Percentiles rank a stretch among this genome's conserved stretches.
These are phyloP conservation scores for Coboldia fuscipes DNA, from an alignment of 1,140 invertebrate genomes.

Conservation along the genomic window DNA sequence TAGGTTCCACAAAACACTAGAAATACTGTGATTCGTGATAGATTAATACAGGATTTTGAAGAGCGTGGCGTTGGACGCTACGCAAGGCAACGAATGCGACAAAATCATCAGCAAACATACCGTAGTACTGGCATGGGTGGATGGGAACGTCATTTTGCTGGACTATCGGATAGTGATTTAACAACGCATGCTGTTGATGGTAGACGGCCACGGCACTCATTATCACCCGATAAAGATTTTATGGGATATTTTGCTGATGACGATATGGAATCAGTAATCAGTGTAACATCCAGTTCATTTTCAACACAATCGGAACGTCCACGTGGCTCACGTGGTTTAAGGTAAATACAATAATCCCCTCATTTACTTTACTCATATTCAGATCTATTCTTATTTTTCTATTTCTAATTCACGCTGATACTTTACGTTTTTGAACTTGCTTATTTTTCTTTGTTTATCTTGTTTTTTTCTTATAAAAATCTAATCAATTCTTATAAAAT, in stretches of 20 bases:
- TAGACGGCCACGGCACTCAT: slow-evolving; percentile 25
- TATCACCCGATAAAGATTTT: slow-evolving; percentile 47
- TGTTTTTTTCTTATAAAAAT: too few species aligned
- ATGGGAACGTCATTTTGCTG: slow-evolving; percentile 58
- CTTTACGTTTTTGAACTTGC: not conserved
- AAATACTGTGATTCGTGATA: slow-evolving; percentile 36
- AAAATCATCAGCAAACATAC: slow-evolving; percentile 35
- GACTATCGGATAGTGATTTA: slow-evolving; percentile 62
- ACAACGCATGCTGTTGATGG: slow-evolving; percentile 30
- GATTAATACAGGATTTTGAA: slow-evolving; percentile 61
- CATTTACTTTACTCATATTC: not conserved
- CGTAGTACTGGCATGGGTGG: slow-evolving; percentile 41
- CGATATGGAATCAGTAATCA: slow-evolving; percentile 72
- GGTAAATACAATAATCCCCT: slow-evolving; percentile 28
- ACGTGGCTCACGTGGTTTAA: slow-evolving; percentile 41
- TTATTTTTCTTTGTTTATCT: too few species aligned
- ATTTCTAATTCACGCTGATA: not conserved
- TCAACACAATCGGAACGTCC: slow-evolving; percentile 79
- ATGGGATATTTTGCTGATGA: slow-evolving; percentile 55
- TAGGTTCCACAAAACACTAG: slow-evolving; percentile 19
- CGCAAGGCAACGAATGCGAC: slow-evolving; percentile 43
- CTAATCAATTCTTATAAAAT: too few species aligned
- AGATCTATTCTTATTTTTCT: not conserved
- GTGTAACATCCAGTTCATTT: slow-evolving; percentile 74
- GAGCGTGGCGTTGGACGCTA: slow-evolving; percentile 42